A percentile compares a stretch with the other conserved stretches of the same genome.
Conservation (phyloP, 2,888 invertebrate genomes). For the Agrochola macilenta region DNA sequence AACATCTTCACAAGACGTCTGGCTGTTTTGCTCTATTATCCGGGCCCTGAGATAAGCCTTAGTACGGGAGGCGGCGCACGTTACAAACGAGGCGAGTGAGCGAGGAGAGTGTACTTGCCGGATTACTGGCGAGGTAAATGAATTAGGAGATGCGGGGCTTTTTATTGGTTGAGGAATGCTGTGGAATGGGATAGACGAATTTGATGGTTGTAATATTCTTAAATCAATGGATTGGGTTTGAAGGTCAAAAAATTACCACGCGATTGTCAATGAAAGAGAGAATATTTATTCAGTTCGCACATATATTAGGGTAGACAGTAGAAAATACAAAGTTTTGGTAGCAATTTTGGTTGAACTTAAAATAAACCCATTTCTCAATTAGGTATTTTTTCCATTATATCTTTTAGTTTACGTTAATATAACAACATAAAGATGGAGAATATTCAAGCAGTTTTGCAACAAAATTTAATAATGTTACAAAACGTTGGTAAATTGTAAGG, state of each 20-base stretch:
- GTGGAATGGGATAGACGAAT: background rate
- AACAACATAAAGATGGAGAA: too few species aligned
- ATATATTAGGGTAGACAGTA: background rate
- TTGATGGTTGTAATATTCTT: background rate
- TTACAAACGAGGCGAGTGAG: slow-evolving; percentile 47
- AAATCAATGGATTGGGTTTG: background rate
- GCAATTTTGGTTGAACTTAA: too few species aligned
- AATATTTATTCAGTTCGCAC: background rate
- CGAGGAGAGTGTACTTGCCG: slow-evolving; percentile 37
- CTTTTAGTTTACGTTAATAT: too few species aligned
- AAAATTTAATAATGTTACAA: background rate
- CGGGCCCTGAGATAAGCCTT: slow-evolving; percentile 59
- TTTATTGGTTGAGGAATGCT: slow-evolving; percentile 6
- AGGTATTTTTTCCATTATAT: too few species aligned
- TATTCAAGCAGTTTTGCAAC: too few species aligned
- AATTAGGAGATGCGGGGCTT: slow-evolving; percentile 24
- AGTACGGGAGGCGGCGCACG: slow-evolving; percentile 40
- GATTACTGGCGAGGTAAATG: slow-evolving; percentile 51
- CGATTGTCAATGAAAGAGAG: background rate
- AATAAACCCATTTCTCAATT: too few species aligned
- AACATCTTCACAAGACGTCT: slow-evolving; percentile 55
- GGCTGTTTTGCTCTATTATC: slow-evolving; percentile 61
- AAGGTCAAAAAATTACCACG: background rate
- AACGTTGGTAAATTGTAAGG: background rate
- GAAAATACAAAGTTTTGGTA: too few species aligned